These are phyloP conservation scores for Paradisaea rubra DNA, from an alignment of 2,113 vertebrate genomes.

Conservation along the genomic window DNA sequence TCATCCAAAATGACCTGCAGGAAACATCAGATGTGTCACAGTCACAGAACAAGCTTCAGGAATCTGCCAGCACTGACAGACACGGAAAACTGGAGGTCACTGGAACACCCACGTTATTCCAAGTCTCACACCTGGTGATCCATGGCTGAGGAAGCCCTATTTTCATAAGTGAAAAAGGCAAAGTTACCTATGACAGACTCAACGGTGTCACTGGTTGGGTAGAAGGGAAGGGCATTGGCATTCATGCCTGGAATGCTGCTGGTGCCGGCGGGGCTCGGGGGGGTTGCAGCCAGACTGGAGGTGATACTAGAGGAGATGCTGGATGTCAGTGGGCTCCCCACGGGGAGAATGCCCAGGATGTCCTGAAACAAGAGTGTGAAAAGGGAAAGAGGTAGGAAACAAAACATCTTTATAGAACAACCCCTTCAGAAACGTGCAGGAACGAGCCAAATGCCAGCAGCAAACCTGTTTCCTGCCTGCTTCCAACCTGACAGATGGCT, in stretches of 20 bases:
- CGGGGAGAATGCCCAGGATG: conserved; percentile 87
- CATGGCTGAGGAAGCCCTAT: not conserved
- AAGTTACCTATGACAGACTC: conserved; percentile 95
- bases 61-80: conserved; percentile 12
- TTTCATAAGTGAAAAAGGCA: not conserved
- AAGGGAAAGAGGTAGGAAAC: conserved; percentile 11
- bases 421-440: not conserved
- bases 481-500: conserved; percentile 59
- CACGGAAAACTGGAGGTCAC: not conserved
- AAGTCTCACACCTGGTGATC: not conserved
- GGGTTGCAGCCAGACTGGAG: conserved; percentile 93
- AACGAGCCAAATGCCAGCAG: conserved; percentile 14
- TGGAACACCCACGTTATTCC: not conserved
- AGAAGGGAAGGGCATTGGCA: conserved; percentile 96
- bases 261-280: conserved; percentile 88
- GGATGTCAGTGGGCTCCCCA: conserved; percentile 87
- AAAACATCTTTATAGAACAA: not conserved
- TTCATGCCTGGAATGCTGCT: conserved; percentile 94
- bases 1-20: conserved; percentile 34
- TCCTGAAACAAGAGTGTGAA: conserved; percentile 77
- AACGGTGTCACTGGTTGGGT: conserved; percentile 96
- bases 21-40: conserved; percentile 36
- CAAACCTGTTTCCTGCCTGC: conserved; percentile 26
- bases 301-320: conserved; percentile 96
- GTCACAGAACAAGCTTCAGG: conserved; percentile 24